Evolutionary conservation across 2,888 invertebrate genomes (phyloP).

Genomic region (Apocheima hispidaria): DNA sequence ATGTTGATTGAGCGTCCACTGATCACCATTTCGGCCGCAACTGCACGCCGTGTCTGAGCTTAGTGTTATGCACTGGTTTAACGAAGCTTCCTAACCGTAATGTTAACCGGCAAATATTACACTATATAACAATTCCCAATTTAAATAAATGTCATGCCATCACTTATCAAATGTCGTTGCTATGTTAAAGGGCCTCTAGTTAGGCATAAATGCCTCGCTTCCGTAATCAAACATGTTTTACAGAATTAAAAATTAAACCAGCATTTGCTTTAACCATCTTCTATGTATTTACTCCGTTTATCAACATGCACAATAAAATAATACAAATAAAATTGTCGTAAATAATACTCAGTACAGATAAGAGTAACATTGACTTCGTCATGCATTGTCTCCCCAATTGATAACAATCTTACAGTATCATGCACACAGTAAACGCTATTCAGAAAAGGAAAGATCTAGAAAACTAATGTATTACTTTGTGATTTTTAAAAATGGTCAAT

Average conservation of each 20-base stretch:
- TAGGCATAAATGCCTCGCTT: background rate
- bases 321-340: conserved; percentile 54
- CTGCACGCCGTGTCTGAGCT: background rate
- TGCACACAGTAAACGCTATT: conserved; percentile 28
- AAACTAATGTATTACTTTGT: conserved; percentile 2
- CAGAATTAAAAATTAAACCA: background rate
- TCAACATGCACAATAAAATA: conserved; percentile 59
- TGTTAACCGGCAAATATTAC: background rate
- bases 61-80: background rate
- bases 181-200: background rate
- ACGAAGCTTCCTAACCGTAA: background rate
- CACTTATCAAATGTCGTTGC: background rate
- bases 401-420: conserved; percentile 35
- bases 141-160: conserved; percentile 7
- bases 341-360: conserved; percentile 58
- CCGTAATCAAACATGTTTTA: background rate
- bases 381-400: conserved; percentile 59
- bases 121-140: background rate
- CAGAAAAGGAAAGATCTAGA: conserved; percentile 7
- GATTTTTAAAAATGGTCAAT: background rate
- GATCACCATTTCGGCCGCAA: too few species aligned
- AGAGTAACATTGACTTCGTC: conserved; percentile 60
- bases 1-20: too few species aligned
- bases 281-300: conserved; percentile 43
- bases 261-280: conserved; percentile 10